Evolutionary conservation across 92 coral and sea anemone species (phyloP), one percentile per base, ranked within the genome.

Genomic region (Porites cylindrica): DNA sequence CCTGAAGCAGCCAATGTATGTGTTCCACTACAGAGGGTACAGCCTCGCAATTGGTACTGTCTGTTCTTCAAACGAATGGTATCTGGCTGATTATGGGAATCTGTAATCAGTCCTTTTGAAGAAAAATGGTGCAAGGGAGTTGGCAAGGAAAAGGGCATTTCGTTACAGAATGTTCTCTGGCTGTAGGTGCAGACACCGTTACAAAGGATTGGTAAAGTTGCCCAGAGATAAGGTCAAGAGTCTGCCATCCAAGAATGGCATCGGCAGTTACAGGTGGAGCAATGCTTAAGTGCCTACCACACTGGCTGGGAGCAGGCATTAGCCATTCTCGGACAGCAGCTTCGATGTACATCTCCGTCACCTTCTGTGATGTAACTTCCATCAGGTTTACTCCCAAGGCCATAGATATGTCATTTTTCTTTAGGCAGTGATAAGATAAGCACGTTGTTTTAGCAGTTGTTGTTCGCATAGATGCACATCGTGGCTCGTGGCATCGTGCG

Each of bases 371-470:
- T 10, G 83, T 10, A 20, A 77, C 54, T 18, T 86, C 75, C 66
- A 58, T 59, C 16, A 77, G 68, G 8, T 20, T 10, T 17, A 86
- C 32, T 13, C 72, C 16, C 8, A 24, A 18, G 1, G 23, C 20
- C 1, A 53, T 67, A 18, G 18, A 14, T 19, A 23, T 66, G 13
- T 79, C 64, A 14, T 63, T 14, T 52, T 38, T 77, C 62, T 66
- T 77, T n/a, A 79, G 89, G 47, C 84, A 86, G 54, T 86, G 84
- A 21, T 74, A 14, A 47, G 89, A 86, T 6, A 0, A 65, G n/a
- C 89, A 86, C 6, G 84, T 86, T 76, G 89, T 78, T 19, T 47
- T 47, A 1, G 64, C 75, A 21, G 84, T 1, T n/a, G 65, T 77
- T 66, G 17, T 38, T 3, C 67, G 69, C 3, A 79, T 51, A 64